phyloP scores from a whole-genome alignment of 1,140 invertebrate species.

The Drosophila suzukii region DNA sequence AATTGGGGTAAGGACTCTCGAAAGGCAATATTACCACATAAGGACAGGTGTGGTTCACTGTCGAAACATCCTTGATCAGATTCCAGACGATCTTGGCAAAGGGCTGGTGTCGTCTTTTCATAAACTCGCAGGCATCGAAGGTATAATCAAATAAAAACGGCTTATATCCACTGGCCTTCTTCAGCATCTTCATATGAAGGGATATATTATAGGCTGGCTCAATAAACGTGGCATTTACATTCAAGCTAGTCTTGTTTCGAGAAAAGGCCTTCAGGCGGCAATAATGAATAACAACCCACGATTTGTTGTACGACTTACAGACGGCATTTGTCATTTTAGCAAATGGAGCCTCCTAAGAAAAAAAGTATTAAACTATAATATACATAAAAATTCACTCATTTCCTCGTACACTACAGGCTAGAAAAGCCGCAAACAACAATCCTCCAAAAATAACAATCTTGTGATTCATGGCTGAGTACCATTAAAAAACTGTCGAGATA shows the following conservation, averaged over 20 bases:
- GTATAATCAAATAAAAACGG: slow-evolving; percentile 23
- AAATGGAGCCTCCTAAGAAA: neutral
- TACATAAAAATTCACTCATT: neutral
- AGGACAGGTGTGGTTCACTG: slow-evolving; percentile 38
- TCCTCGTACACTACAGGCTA: slow-evolving; percentile 3
- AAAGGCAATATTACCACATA: slow-evolving; percentile 12
- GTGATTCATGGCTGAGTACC: neutral
- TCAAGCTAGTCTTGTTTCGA: slow-evolving; percentile 39
- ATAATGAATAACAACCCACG: slow-evolving; percentile 36
- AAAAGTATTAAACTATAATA: neutral
- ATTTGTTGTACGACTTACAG: slow-evolving; percentile 39
- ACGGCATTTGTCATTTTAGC: slow-evolving; percentile 43
- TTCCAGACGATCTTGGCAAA: slow-evolving; percentile 15
- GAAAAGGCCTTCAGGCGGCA: slow-evolving; percentile 37
- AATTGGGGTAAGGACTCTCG: neutral
- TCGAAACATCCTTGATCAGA: slow-evolving; percentile 13
- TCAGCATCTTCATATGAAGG: slow-evolving; percentile 14
- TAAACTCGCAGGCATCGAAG: slow-evolving; percentile 42
- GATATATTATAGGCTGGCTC: slow-evolving; percentile 14
- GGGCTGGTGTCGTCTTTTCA: slow-evolving; percentile 26
- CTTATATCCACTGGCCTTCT: slow-evolving; percentile 38
- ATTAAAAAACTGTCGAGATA: neutral
- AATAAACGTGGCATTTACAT: slow-evolving; percentile 17
- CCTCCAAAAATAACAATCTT: neutral
- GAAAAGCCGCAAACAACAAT: neutral